These are phyloP conservation scores for Siniperca chuatsi DNA, from an alignment of 2,113 vertebrate genomes.

Conservation along the genomic window DNA sequence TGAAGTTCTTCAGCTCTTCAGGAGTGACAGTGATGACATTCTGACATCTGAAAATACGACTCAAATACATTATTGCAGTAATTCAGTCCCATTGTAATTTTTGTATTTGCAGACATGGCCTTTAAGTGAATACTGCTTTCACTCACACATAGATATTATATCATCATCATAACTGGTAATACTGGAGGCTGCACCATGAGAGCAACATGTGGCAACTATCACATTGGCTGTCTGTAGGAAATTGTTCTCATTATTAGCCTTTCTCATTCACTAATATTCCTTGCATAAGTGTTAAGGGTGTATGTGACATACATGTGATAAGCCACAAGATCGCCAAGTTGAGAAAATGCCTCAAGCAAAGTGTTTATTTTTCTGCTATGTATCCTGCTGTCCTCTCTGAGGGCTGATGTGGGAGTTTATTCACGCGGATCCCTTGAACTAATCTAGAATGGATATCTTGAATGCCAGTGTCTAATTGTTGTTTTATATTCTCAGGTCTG, in stretches of 20 bases:
- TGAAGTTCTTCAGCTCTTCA: background rate
- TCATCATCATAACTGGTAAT: background rate
- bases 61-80: background rate
- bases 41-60: background rate
- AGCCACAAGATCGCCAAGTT: slow-evolving; percentile 15
- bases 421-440: background rate
- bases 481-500: slow-evolving; percentile 61
- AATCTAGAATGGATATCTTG: background rate
- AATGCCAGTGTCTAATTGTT: slow-evolving; percentile 31
- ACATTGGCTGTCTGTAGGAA: background rate
- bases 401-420: background rate
- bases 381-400: background rate
- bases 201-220: background rate
- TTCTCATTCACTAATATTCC: background rate
- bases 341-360: slow-evolving; percentile 10
- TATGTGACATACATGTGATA: slow-evolving; percentile 49
- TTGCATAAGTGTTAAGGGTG: background rate
- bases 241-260: background rate
- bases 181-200: background rate
- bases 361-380: background rate
- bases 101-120: background rate
- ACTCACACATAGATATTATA: background rate
- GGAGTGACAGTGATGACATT: background rate
- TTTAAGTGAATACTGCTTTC: background rate
- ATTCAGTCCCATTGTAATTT: background rate